phyloP scores from a whole-genome alignment of 2,113 vertebrate genomes.

The Pogonocichla stellata region DNA sequence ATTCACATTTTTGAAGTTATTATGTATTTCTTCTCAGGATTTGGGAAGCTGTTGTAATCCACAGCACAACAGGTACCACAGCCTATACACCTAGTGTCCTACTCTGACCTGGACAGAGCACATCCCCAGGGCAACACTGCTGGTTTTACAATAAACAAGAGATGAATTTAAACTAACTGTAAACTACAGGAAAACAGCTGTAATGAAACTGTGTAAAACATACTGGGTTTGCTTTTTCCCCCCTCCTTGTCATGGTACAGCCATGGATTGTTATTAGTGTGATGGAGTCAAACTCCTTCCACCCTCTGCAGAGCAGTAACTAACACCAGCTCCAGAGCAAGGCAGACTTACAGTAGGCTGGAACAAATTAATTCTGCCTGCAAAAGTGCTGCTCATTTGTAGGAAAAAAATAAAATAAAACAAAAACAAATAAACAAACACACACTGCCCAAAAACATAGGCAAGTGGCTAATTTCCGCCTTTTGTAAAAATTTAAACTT shows the following conservation, averaged over 20 bases:
- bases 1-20: neutral
- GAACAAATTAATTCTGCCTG: neutral
- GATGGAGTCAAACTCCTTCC: neutral
- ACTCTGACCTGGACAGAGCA: neutral
- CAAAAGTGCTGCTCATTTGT: neutral
- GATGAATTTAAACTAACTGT: neutral
- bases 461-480: neutral
- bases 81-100: neutral
- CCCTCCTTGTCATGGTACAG: neutral
- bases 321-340: neutral
- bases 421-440: neutral
- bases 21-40: neutral
- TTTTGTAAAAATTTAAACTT: neutral
- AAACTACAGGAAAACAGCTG: neutral
- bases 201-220: neutral
- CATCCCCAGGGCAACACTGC: neutral
- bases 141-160: rapidly evolving
- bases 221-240: neutral
- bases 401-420: neutral
- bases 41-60: neutral
- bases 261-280: neutral
- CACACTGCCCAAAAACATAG: rapidly evolving
- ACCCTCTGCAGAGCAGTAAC: neutral
- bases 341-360: neutral
- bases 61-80: neutral